These are phyloP conservation scores for Lucinisca nassula DNA, from an alignment of 2,888 invertebrate species.

Conservation along the genomic window DNA sequence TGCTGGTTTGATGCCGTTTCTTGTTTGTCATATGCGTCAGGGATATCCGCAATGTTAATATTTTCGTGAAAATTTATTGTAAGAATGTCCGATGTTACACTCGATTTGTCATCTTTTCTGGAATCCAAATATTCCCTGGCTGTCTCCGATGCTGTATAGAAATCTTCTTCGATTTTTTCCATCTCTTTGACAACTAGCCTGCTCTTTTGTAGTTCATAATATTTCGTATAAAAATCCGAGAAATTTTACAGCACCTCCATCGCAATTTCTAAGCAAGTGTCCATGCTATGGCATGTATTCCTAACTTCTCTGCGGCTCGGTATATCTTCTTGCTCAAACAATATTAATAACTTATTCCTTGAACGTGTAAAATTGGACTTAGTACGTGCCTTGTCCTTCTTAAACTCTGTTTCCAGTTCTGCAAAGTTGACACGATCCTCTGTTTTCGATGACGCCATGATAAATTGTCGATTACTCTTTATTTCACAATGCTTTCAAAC, in stretches of 20 bases:
- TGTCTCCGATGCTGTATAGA: neutral
- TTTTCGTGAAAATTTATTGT: neutral
- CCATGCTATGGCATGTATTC: neutral
- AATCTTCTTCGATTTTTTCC: slow-evolving; percentile 10
- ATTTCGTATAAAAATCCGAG: slow-evolving; percentile 3
- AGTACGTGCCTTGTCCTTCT: neutral
- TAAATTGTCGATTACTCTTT: too few relatives aligned
- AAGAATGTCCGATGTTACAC: slow-evolving; percentile 12
- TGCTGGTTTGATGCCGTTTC: neutral
- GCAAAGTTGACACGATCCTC: neutral
- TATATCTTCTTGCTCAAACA: slow-evolving; percentile 6
- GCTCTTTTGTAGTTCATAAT: neutral
- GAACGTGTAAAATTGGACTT: slow-evolving; percentile 13
- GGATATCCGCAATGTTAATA: neutral
- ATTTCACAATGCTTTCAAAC: too few relatives aligned
- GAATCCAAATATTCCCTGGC: slow-evolving; percentile 8
- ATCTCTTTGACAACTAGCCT: neutral
- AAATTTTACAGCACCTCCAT: neutral
- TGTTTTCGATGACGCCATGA: too few relatives aligned
- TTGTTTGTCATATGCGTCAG: neutral
- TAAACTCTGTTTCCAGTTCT: neutral
- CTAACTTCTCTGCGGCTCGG: neutral
- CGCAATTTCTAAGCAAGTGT: slow-evolving; percentile 14
- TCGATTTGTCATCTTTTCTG: slow-evolving; percentile 2
- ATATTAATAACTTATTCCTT: neutral